Conservation (phyloP, 2,797 vertebrate species). For the Poecilia picta region DNA sequence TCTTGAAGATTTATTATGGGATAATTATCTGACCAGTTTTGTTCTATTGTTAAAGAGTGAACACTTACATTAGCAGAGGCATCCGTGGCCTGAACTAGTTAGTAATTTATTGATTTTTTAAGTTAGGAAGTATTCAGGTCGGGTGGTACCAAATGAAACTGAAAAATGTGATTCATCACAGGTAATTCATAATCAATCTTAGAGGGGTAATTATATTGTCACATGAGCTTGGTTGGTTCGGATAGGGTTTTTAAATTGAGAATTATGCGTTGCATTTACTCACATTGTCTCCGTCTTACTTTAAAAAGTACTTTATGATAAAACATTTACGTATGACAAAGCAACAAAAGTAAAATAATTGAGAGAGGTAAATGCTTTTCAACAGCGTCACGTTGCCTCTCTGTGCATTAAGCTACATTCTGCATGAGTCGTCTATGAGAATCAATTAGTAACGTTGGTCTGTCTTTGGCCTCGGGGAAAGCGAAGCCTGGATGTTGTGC, state of each 20-base stretch:
- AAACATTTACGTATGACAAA: neutral
- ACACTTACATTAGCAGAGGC: neutral
- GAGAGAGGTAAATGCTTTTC: too few species aligned
- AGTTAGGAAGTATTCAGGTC: neutral
- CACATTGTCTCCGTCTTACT: neutral
- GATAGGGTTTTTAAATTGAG: neutral
- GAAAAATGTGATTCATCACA: neutral
- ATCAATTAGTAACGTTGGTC: conserved; percentile 43
- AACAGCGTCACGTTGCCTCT: neutral
- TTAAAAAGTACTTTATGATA: neutral
- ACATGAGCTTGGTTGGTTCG: neutral
- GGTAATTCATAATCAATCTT: neutral
- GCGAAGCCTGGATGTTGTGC: conserved; percentile 23
- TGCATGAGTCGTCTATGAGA: conserved; percentile 21
- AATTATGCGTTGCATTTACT: neutral
- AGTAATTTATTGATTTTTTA: neutral
- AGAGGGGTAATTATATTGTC: neutral
- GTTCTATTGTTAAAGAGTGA: neutral
- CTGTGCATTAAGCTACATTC: conserved; percentile 6
- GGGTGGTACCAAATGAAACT: neutral
- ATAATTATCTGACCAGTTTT: neutral
- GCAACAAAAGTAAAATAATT: too few species aligned
- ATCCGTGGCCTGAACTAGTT: neutral
- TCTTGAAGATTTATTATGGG: neutral
- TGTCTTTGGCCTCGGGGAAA: conserved; percentile 34